Conservation (phyloP, 2,113 vertebrate species). For the Phalacrocorax pelagicus region DNA sequence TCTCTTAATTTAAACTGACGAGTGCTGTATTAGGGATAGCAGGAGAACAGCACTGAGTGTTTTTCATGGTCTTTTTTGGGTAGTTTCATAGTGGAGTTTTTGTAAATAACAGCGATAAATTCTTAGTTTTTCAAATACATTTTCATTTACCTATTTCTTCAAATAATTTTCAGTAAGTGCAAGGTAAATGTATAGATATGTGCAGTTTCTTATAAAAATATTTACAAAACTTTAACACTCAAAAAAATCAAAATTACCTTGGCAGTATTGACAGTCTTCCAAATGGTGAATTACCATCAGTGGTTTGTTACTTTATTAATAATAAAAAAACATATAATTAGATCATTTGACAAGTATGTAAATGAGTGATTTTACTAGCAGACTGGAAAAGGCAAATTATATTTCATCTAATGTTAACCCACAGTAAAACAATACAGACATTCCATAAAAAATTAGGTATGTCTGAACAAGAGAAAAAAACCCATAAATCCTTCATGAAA, state of each 20-base stretch:
- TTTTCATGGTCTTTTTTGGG: not conserved
- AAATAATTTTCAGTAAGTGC: not conserved
- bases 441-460: not conserved
- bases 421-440: not conserved
- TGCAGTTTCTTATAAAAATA: not conserved
- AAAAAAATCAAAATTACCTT: constrained; percentile 77
- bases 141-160: not conserved
- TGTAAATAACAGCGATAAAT: not conserved
- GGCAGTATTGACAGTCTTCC: constrained; percentile 81
- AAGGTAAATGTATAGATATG: not conserved
- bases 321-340: constrained; percentile 31
- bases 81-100: not conserved
- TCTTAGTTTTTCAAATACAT: not conserved
- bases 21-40: not conserved
- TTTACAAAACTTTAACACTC: not conserved
- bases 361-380: not conserved
- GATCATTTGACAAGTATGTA: not conserved
- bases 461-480: not conserved
- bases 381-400: not conserved
- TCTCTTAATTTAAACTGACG: not conserved
- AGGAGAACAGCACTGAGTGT: not conserved
- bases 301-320: constrained; percentile 82
- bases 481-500: not conserved
- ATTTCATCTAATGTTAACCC: not conserved
- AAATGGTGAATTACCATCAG: constrained; percentile 89